Percentiles rank a stretch among this genome's conserved stretches.
Conservation (phyloP, 2,797 vertebrate species). For the Pangasius djambal region DNA sequence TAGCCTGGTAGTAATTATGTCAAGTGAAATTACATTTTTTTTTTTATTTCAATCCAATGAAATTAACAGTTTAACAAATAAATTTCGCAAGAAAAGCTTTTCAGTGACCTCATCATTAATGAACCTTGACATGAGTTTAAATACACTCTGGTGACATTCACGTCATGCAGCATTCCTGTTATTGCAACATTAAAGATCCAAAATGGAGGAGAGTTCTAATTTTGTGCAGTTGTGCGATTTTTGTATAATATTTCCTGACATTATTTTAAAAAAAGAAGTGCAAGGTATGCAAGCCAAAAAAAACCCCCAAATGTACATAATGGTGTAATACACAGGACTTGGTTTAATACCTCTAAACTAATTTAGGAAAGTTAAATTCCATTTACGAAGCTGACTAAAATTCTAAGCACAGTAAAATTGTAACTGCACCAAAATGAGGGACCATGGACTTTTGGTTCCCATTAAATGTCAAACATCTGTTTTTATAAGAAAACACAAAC, state of each 20-base stretch:
- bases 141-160: too few relatives aligned
- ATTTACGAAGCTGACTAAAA: not conserved
- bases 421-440: not conserved
- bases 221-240: not conserved
- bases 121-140: not conserved
- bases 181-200: not conserved
- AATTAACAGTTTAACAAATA: not conserved
- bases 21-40: not conserved
- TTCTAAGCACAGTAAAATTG: not conserved
- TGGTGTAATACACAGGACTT: not conserved
- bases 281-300: not conserved
- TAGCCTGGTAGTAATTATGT: not conserved
- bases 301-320: not conserved
- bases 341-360: not conserved
- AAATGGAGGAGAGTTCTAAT: not conserved
- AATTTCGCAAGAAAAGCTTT: not conserved
- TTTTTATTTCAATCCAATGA: not conserved
- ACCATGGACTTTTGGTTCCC: not conserved
- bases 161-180: not conserved
- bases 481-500: not conserved
- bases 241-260: not conserved
- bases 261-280: not conserved
- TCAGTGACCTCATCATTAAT: not conserved
- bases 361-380: not conserved
- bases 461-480: not conserved